Base-by-base conservation (phyloP, 2,113 vertebrate species). In the Ictalurus punctatus region DNA sequence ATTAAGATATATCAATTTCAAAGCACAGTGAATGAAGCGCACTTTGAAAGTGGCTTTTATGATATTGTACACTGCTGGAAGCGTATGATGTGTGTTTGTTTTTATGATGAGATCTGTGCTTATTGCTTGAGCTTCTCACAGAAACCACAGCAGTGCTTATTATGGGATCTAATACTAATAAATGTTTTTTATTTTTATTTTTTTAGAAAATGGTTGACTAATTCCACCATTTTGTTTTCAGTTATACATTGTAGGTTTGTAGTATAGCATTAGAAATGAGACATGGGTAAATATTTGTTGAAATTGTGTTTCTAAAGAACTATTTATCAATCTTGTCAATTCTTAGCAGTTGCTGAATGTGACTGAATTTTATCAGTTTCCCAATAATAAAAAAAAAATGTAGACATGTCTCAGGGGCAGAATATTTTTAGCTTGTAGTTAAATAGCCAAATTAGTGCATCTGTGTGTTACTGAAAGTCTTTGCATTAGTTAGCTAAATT, bases 1-100 rank as follows among this genome's bases (percentile, higher is more conserved):
- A 89, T 91, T 91, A 89, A 71, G 71, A 80, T 85, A 84, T 85
- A 86, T 88, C 86, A 89, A 58, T 91, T 91, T 86, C 61, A 90
- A 81, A 84, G 63, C 48, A 71, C 34, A 59, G 81, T n/a, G 19
- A 87, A 65, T 63, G 23, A 54, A 82, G 54, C 21, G 21, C 34
- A 78, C 59, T 54, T 90, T 90, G 59, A 34, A 85, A 83, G 81
- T 54, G 59, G 37, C 27, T 67, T 48, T 84, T 83, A 85, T 89
- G 54, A 79, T 67, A 84, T 87, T 90, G 86, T 37, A 69, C 56
- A 58, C 78, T 79, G 88, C 89, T 89, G 30, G 71, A 80, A 90
- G 80, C 74, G 19, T 69, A 44, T 59, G 56, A 54, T n/a, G 61
- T 81, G 44, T 87, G 71, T 79, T 87, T 79, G 65, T 76, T 90